Base-by-base conservation (phyloP, 2,888 invertebrate species). In the Cheilosia vernalis region DNA sequence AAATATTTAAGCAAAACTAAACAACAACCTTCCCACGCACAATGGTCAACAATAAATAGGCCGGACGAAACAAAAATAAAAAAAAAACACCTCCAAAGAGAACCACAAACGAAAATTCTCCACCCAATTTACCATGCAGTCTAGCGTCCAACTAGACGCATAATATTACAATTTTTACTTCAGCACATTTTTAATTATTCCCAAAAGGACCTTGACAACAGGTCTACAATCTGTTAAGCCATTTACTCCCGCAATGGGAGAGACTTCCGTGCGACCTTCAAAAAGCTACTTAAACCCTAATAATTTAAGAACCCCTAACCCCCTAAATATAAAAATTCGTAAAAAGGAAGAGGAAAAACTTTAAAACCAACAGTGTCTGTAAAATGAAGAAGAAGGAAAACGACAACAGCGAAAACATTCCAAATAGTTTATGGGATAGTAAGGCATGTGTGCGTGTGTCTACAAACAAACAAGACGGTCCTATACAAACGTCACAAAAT, bases 401-500 rank as follows among this genome's bases (percentile, higher is more conserved):
- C 27, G 58, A 58, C 73, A 47, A 44, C 61, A 19, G 51, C 69
- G 37, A 72, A 67, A 61, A 53, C 21, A 78, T 56, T 73, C 53
- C 4, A 10, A 77, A 77, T 82, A 82, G 64, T 82, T 82, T 77
- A 77, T 77, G 58, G 53, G 64, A 76, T 70, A 64, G 70, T 77
- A 63, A 58, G 69, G 55, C 58, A 4, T 24, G 51, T 30, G 51
- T 47, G 51, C 42, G 56, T 33, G n/a, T 61, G 42, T 33, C 21
- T 44, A 1, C 19, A 44, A 53, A 19, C 17, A 66, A 64, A 72
- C 74, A 70, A 84, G 47, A 47, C 58, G 61, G 42, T 67, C 69
- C 81, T 76, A 70, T 76, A 60, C 70, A 81, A 85, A 81, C 67
- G 66, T 85, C 66, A 85, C 55, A 76, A 80, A 64, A 70, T 80